phyloP scores from a whole-genome alignment of 2,888 invertebrate genomes.

The Thera obeliscata region DNA sequence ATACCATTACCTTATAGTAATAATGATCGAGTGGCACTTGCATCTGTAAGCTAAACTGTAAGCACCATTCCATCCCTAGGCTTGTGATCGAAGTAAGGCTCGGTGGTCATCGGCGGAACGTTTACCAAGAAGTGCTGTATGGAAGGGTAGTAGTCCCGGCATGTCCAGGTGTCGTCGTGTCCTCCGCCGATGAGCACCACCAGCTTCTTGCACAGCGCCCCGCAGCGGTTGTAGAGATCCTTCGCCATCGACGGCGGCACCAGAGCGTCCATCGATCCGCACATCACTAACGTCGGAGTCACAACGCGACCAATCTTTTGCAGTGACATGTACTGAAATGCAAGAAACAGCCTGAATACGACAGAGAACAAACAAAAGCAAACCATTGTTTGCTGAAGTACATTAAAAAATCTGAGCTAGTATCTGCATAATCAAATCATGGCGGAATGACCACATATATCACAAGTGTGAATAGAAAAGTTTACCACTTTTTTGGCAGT shows the following conservation, averaged over 20 bases:
- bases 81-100: constrained; percentile 61
- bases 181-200: constrained; percentile 92
- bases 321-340: constrained; percentile 88
- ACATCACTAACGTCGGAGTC: constrained; percentile 93
- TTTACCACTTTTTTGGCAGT: no score
- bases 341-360: background rate
- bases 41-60: constrained; percentile 53
- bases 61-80: constrained; percentile 57
- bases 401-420: no score
- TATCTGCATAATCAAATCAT: no score
- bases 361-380: no score
- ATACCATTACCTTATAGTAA: background rate
- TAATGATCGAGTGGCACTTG: no score
- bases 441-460: no score
- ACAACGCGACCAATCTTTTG: constrained; percentile 89
- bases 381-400: no score
- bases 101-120: constrained; percentile 63
- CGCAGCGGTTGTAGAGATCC: constrained; percentile 89
- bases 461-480: no score
- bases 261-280: constrained; percentile 93
- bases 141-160: constrained; percentile 89
- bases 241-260: constrained; percentile 97
- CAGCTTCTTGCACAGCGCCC: constrained; percentile 90
- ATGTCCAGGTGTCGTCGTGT: constrained; percentile 98
- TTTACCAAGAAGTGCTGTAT: constrained; percentile 80